Base-by-base conservation (phyloP, 2,888 invertebrate genomes). In the Andrena bicolor region DNA sequence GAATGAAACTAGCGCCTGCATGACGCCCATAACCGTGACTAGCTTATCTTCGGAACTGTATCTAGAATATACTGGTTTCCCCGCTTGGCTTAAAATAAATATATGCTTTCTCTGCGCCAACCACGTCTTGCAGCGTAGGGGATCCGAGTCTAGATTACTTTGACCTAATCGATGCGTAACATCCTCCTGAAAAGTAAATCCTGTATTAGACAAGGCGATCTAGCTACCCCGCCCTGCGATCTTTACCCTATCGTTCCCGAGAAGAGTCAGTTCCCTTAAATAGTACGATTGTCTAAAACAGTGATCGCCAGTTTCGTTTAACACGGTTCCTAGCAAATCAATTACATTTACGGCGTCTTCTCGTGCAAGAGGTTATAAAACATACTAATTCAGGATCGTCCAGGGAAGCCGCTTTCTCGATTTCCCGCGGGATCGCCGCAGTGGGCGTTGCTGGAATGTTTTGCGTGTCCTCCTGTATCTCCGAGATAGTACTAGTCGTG, bases 61-160 rank as follows among this genome's bases (percentile, higher is more conserved):
- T 96, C 97, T 96, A 13, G 98, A 97, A 94, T 99, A 99, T 88
- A 99, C 98, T 20, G 99, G 99, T 94, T 99, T 99, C 2, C 99
- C 99, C 13, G 99, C 98, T 90, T 98, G 97, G 94, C 99, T 99
- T 48, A 99, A 94, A 88, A 99, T 97, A 93, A 99, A 99, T 41
- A 99, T 96, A 94, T 99, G 99, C 92, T 98, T 98, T 80, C 96
- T 96, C 90, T 97, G 97, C 56, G 96, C 95, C 28, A 97, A 95
- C 96, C 99, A 97, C 78, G 96, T 96, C 56, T 96, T 96, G 88
- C 96, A 96, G 88, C 95, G 96, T 73, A 96, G 93, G 86, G 96
- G 97, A 90, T 97, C 96, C 86, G 96, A 95, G 80, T 95, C 95
- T 53, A 92, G 83, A 66, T 85, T 92, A 51, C 89, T 92, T 56